Percentiles rank a stretch among this genome's conserved stretches.
phyloP scores from a whole-genome alignment of 64 coral and sea anemone species.

The Montipora cactus region DNA sequence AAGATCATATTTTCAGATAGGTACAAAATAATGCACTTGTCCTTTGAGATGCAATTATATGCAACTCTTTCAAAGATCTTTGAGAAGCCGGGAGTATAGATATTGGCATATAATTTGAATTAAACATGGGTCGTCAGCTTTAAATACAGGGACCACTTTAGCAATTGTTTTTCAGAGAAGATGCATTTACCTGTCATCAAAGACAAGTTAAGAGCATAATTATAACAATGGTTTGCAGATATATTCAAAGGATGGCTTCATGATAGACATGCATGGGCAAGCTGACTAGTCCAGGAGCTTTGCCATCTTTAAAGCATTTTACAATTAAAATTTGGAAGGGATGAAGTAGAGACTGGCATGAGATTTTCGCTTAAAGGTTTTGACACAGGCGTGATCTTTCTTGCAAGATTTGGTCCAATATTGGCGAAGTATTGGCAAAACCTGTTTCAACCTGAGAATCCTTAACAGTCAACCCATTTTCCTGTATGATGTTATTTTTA shows the following conservation, averaged over 20 bases:
- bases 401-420: background rate
- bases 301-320: background rate
- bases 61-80: background rate
- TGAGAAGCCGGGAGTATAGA: background rate
- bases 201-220: background rate
- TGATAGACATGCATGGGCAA: background rate
- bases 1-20: slow-evolving; percentile 3
- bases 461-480: background rate
- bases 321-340: background rate
- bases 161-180: background rate
- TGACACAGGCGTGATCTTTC: background rate
- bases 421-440: background rate
- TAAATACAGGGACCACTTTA: background rate
- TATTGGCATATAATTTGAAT: background rate
- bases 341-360: background rate
- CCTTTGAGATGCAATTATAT: background rate
- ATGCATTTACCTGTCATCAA: background rate
- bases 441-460: background rate
- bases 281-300: background rate
- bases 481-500: too few relatives aligned
- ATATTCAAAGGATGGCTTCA: background rate
- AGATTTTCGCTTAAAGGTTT: background rate
- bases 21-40: background rate
- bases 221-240: too few relatives aligned
- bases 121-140: background rate